Conservation (phyloP, 2,797 vertebrate species). For the Antennarius maculatus region DNA sequence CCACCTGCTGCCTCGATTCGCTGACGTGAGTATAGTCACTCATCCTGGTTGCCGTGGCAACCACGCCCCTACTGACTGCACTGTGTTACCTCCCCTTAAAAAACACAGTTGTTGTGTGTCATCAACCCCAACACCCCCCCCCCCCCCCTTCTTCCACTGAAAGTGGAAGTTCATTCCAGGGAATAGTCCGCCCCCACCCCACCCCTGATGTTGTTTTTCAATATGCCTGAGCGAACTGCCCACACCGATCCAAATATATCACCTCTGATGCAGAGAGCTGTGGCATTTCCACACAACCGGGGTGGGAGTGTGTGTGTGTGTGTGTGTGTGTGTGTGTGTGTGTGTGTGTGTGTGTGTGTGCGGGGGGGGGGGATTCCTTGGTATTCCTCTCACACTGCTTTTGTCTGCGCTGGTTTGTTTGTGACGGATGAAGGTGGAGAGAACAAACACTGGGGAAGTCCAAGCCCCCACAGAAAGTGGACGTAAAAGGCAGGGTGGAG, state of each 20-base stretch:
- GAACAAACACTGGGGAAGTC: conserved; percentile 26
- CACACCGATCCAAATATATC: conserved; percentile 72
- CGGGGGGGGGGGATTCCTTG: conserved; percentile 40
- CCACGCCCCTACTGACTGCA: conserved; percentile 2
- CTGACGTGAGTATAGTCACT: conserved; percentile 85
- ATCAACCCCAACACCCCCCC: not conserved
- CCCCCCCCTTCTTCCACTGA: not conserved
- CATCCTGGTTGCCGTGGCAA: conserved; percentile 25
- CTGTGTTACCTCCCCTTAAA: not conserved
- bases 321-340: not conserved
- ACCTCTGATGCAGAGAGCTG: conserved; percentile 56
- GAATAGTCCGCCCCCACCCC: not conserved
- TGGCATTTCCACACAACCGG: conserved; percentile 66
- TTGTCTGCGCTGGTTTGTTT: conserved; percentile 40
- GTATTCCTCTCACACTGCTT: conserved; percentile 55
- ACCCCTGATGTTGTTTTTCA: conserved; percentile 31
- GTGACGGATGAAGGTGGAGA: conserved; percentile 51
- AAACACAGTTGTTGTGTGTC: not conserved
- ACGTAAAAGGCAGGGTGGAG: conserved; percentile 37
- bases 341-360: no score
- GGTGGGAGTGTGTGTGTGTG: conserved; percentile 23
- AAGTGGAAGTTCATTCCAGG: conserved; percentile 18
- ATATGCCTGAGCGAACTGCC: conserved; percentile 52
- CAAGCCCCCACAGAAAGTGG: conserved; percentile 24
- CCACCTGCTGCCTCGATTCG: conserved; percentile 89